Base-by-base conservation (phyloP, 2,888 invertebrate genomes). In the Erebia ligea region DNA sequence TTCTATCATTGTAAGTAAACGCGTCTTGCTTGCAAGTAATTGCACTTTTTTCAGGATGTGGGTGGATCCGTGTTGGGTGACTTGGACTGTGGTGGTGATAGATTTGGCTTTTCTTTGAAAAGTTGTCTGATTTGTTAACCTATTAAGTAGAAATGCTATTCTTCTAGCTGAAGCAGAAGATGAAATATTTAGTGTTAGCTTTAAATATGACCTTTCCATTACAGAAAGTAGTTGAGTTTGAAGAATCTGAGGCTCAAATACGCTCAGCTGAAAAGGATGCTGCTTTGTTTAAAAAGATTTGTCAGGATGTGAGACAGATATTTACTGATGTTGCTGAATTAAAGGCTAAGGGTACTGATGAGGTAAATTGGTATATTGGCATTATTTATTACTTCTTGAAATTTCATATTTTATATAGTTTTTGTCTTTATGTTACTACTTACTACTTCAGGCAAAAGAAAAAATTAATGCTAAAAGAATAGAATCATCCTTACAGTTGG, bases 401-500 rank as follows among this genome's bases (percentile, higher is more conserved):
- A 21, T 34, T 50, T 1, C 8, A 61, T 62, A 15, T n/a, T 8
- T 52, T 52, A 8, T 52, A 5, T 61, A 56, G 34, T 50, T 2
- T 48, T n/a, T 59, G 25, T 63, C 34, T 34, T 34, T 34, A 54
- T 56, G 52, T 8, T 34, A 69, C 58, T 58, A 68, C 72, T 67
- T 70, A 89, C 10, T 17, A 1, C 1, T 54, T 92, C 70, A 96
- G 95, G 92, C 91, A 2, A 94, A 92, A 79, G 94, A 94, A 67
- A 95, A 95, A 82, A 95, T 97, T 9, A 93, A 94, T 70, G 94
- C 96, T 68, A 95, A 96, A 78, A 94, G 96, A 80, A 94, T 96
- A 67, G 95, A 97, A 79, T 96, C 96, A 0, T 96, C 96, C 0
- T 87, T 98, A 67, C 94, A 96, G 80, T 95, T 98, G 81, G 96